phyloP scores from a whole-genome alignment of 2,797 vertebrate genomes.

The Melanotaenia parkinsoni region DNA sequence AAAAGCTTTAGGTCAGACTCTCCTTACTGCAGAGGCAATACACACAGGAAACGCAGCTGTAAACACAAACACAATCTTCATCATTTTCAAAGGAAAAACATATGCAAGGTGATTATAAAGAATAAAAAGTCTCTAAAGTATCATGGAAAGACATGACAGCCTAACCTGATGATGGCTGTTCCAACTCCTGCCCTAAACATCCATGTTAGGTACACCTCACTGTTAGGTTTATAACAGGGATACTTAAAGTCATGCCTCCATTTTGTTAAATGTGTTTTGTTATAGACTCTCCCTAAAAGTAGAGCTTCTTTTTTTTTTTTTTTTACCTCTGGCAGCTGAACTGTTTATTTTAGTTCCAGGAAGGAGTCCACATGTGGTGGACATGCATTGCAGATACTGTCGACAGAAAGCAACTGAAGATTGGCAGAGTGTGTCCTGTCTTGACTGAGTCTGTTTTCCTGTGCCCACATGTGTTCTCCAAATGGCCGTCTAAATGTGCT shows the following conservation, averaged over 20 bases:
- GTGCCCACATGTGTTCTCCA: slow-evolving; percentile 75
- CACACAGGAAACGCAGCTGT: slow-evolving; percentile 11
- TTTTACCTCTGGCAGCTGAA: slow-evolving; percentile 29
- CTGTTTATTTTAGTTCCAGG: slow-evolving; percentile 64
- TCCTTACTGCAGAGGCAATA: slow-evolving; percentile 22
- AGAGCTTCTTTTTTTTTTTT: slow-evolving; percentile 18
- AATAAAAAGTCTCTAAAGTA: slow-evolving; percentile 39
- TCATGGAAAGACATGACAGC: slow-evolving; percentile 15
- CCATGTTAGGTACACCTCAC: not conserved
- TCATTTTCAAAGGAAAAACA: slow-evolving; percentile 33
- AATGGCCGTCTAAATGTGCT: slow-evolving; percentile 68
- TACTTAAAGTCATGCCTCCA: slow-evolving; percentile 14
- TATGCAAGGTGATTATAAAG: slow-evolving; percentile 37
- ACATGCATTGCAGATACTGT: slow-evolving; percentile 60
- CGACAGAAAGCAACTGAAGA: slow-evolving; percentile 38
- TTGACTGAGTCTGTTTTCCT: slow-evolving; percentile 62
- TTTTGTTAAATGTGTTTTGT: slow-evolving; percentile 11
- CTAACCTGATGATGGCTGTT: slow-evolving; percentile 20
- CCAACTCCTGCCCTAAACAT: slow-evolving; percentile 7
- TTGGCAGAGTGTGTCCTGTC: slow-evolving; percentile 56
- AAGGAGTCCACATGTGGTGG: slow-evolving; percentile 50
- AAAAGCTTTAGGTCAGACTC: slow-evolving; percentile 20
- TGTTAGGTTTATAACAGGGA: not conserved
- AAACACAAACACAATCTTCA: slow-evolving; percentile 37
- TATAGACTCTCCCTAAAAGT: not conserved